Base-by-base conservation (phyloP, 2,113 vertebrate genomes). In the Theropithecus gelada region DNA sequence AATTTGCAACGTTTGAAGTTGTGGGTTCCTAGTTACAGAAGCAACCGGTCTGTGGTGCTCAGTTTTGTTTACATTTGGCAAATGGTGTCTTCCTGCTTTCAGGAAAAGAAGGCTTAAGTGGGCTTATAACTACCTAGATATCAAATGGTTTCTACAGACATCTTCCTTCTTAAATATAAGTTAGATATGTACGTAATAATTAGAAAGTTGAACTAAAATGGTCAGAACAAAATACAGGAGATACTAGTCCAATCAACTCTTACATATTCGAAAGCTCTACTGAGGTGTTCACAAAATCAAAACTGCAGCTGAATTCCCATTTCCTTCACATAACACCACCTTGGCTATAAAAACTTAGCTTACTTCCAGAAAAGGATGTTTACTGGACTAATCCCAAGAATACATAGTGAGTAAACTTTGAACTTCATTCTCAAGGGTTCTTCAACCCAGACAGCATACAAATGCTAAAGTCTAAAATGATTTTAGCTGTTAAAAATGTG, bases 71-170 rank as follows among this genome's bases (percentile, higher is more conserved):
- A 76, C 9, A 57, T 96, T 96, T 96, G 66, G 57, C 70, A 86
- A 82, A 79, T 32, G 7, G 9, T 32, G 9, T 94, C 90, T 96
- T 93, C 89, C 89, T 96, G 94, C 95, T 96, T 94, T 96, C 72
- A 93, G 80, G 75, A 94, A 89, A 93, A 68, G 35, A 93, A 86
- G 43, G 45, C 73, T 94, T 93, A 84, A 82, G 59, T n/a, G 81
- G 30, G 73, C 75, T 97, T 97, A 86, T 93, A 64, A 22, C n/a
- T 79, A 57, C 82, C 50, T 93, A 95, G n/a, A 93, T 75, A 80
- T 91, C 95, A 90, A 97, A 96, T 73, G 45, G 45, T 55, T 85
- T 64, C 73, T 79, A 70, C 40, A 93, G 59, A 82, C 64, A 86
- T n/a, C 72, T 81, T 93, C 43, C 30, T 88, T 79, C 73, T 93